Evolutionary conservation across 1,140 invertebrate genomes (phyloP), one percentile per base, ranked within the genome.

Genomic region (Tetramorium simillimum): DNA sequence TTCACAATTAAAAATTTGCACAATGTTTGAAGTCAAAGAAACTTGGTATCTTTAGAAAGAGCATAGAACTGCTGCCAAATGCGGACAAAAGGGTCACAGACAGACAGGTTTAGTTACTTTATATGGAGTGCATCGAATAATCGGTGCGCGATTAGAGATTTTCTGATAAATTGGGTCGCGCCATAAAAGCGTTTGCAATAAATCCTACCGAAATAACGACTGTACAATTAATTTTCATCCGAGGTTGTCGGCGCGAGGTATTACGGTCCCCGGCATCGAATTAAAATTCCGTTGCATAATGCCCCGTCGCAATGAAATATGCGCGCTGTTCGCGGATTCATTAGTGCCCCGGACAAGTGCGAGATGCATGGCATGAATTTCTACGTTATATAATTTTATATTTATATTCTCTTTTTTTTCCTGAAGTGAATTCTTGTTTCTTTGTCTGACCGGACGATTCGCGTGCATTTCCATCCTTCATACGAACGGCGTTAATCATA

Each of bases 241-340:
- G 77, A 56, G 40, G 16, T 33, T 62, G 85, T 73, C 37, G 16
- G 21, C 9, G 51, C 24, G 40, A 14, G 16, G 14, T 73, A 73
- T 46, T 40, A 14, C 40, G 4, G 43, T 37, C 1, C 40, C 24
- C 56, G 14, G 33, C 33, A 33, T 33, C 51, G 28, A 62, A 82
- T 77, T 89, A 33, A 33, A 73, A 65, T 40, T 67, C 28, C 28
- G 28, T 88, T 89, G 73, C 86, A 65, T 85, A 84, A 87, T 53
- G 40, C 51, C 33, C 33, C 21, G 62, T 40, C 21, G 40, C 72
- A 63, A 69, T 70, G 46, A 69, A 81, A 81, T 43, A 49, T 7
- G 28, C 40, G 40, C 4, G 5, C 3, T 28, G 24, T 56, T 81
- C 77, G 40, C 28, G 28, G 49, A n/a, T 40, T 53, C 76, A 82